A percentile compares a stretch with the other conserved stretches of the same genome.
These are phyloP conservation scores for Herminia tarsipennalis DNA, from an alignment of 2,888 invertebrate species.

Conservation along the genomic window DNA sequence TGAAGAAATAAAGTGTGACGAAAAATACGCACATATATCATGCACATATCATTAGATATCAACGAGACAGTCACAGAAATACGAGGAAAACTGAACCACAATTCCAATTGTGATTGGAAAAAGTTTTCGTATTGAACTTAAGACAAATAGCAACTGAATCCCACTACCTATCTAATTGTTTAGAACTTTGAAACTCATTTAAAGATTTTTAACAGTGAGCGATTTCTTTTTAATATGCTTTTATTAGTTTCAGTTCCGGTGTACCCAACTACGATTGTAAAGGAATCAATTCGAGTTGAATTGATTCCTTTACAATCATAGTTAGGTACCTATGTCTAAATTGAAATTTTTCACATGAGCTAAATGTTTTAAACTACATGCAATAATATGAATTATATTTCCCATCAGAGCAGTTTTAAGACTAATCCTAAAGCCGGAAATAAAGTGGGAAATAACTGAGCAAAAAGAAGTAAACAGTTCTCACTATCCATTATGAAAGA, in stretches of 20 bases:
- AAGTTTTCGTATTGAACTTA: conserved; percentile 60
- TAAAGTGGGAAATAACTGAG: too few species aligned
- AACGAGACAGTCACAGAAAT: conserved; percentile 9
- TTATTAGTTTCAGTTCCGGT: background rate
- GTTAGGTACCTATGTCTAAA: too few species aligned
- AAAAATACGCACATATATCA: conserved; percentile 2
- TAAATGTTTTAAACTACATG: too few species aligned
- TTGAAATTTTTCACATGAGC: too few species aligned
- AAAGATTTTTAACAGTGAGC: background rate
- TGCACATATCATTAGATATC: conserved; percentile 7
- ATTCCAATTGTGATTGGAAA: conserved; percentile 55
- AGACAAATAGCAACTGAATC: conserved; percentile 10
- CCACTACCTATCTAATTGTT: conserved; percentile 18
- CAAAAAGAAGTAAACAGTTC: too few species aligned
- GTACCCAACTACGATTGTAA: too few species aligned
- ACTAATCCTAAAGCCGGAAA: too few species aligned
- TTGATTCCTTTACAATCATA: too few species aligned
- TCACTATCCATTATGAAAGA: too few species aligned
- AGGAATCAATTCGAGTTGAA: too few species aligned
- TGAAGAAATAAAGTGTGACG: conserved; percentile 2
- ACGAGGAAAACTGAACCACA: conserved; percentile 24
- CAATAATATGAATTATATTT: too few species aligned
- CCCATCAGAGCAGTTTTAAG: too few species aligned
- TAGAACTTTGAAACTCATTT: background rate
- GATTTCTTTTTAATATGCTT: background rate